These are phyloP conservation scores for Poecilia latipinna DNA, from an alignment of 2,113 vertebrate genomes.

Conservation along the genomic window DNA sequence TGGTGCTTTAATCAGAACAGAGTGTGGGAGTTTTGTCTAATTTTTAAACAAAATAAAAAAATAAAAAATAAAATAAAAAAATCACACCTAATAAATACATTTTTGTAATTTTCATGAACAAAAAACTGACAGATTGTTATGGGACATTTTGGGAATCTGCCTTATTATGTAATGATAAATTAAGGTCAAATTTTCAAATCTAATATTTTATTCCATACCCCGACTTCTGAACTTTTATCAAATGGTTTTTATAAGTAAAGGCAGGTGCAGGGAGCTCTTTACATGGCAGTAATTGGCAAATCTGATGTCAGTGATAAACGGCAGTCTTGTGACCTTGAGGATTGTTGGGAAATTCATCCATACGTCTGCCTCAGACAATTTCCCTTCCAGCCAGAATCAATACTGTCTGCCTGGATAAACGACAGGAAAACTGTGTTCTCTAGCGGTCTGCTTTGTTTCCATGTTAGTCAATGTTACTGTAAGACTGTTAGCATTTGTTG, in stretches of 20 bases:
- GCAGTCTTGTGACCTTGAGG: not conserved
- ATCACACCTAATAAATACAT: conserved; percentile 28
- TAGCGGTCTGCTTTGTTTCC: not conserved
- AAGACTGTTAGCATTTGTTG: not conserved
- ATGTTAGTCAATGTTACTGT: not conserved
- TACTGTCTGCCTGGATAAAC: conserved; percentile 36
- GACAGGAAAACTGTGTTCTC: not conserved
- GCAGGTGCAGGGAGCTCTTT: not conserved
- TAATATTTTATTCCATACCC: not conserved
- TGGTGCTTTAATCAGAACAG: conserved; percentile 35
- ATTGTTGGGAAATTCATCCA: conserved; percentile 19
- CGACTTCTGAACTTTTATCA: not conserved
- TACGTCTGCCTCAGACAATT: conserved; percentile 8
- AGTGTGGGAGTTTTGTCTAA: conserved; percentile 33
- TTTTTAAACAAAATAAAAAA: not conserved
- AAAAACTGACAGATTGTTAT: not conserved
- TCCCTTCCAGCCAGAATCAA: conserved; percentile 14
- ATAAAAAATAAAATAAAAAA: conserved; percentile 30
- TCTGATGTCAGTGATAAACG: conserved; percentile 22
- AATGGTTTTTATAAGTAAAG: not conserved
- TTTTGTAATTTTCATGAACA: conserved; percentile 22
- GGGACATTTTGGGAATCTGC: not conserved
- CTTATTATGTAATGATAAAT: not conserved
- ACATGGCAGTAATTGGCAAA: not conserved
- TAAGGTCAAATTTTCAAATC: not conserved